A percentile compares a stretch with the other conserved stretches of the same genome.
Conservation (phyloP, 1,140 invertebrate species). For the Paraescarpia echinospica region DNA sequence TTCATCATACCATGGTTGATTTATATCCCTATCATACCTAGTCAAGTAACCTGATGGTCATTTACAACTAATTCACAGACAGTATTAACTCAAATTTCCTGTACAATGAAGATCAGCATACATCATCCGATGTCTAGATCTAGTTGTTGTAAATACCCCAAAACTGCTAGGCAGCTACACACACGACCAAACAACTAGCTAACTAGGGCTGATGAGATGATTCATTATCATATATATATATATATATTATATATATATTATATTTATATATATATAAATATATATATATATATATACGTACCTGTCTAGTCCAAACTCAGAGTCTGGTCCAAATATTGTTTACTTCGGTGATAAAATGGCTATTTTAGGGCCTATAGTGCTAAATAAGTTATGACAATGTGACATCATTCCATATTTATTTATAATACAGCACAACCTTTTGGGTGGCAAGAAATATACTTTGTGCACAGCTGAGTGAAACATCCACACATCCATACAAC, state of each 20-base stretch:
- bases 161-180: background rate
- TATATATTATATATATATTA: no score
- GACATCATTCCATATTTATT: background rate
- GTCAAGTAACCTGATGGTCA: background rate
- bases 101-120: background rate
- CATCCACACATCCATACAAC: background rate
- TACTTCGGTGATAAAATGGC: background rate
- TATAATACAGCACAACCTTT: background rate
- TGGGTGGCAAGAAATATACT: background rate
- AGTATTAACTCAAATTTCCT: background rate
- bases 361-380: background rate
- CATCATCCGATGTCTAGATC: background rate
- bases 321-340: no score
- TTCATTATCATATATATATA: no score
- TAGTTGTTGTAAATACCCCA: background rate
- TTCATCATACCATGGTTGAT: background rate
- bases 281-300: no score
- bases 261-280: no score
- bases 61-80: background rate
- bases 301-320: no score
- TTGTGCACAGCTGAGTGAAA: background rate
- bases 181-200: no score
- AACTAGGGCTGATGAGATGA: background rate
- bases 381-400: background rate
- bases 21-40: background rate